A percentile compares a stretch with the other conserved stretches of the same genome.
Evolutionary conservation across 2,113 vertebrate species (phyloP).

Genomic region (Tretioscincus oriximinensis): DNA sequence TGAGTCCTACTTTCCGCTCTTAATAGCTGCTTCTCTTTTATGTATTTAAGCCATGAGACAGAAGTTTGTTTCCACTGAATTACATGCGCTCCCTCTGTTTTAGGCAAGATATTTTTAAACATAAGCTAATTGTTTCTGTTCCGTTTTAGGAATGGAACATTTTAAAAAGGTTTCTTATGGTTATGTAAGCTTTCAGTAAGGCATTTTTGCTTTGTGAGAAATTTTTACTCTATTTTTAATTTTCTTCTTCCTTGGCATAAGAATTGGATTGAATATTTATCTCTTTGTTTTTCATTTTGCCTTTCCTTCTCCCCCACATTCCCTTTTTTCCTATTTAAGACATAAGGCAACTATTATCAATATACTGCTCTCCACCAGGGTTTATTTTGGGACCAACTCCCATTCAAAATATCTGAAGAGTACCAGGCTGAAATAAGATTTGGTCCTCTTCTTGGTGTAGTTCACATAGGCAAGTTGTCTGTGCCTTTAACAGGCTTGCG

Average conservation of each 20-base stretch:
- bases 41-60: too few species aligned
- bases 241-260: neutral
- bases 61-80: neutral
- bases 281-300: too few species aligned
- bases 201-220: neutral
- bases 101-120: neutral
- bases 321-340: too few species aligned
- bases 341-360: too few species aligned
- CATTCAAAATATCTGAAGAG: too few species aligned
- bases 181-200: neutral
- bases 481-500: too few species aligned
- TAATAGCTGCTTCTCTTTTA: neutral
- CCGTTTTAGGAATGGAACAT: neutral
- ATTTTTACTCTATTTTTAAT: neutral
- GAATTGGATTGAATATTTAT: neutral
- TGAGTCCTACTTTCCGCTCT: neutral
- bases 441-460: too few species aligned
- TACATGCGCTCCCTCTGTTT: neutral
- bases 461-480: too few species aligned
- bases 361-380: too few species aligned
- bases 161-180: neutral
- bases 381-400: too few species aligned
- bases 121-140: constrained; percentile 7
- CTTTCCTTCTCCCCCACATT: too few species aligned
- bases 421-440: neutral